phyloP scores from a whole-genome alignment of 2,797 vertebrate species.

The Trichosurus vulpecula region DNA sequence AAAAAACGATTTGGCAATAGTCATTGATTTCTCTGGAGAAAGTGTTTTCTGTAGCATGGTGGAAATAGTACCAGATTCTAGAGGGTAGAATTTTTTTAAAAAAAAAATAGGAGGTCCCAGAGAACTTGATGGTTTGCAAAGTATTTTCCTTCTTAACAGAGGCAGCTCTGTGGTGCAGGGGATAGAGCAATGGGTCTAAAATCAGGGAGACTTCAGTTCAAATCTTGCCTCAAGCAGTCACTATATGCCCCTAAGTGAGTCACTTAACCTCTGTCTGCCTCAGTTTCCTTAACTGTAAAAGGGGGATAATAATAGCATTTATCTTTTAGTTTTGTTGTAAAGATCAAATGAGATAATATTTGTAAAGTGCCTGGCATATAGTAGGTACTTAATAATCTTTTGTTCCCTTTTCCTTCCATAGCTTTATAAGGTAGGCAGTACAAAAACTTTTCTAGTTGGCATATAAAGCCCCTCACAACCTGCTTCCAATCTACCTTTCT shows the following conservation, averaged over 20 bases:
- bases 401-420: background rate
- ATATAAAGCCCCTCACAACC: background rate
- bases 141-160: background rate
- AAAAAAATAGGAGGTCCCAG: background rate
- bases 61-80: background rate
- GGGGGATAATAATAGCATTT: background rate
- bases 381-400: background rate
- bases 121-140: background rate
- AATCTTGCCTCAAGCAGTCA: background rate
- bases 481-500: background rate
- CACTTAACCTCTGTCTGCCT: background rate
- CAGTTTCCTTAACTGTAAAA: background rate
- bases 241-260: background rate
- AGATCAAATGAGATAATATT: background rate
- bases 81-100: background rate
- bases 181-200: background rate
- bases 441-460: background rate
- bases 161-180: background rate
- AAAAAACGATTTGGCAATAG: background rate
- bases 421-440: background rate
- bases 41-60: background rate
- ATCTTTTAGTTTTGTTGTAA: background rate
- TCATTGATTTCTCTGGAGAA: background rate
- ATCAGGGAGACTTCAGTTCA: background rate
- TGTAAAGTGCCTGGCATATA: background rate